Percentiles rank a stretch among this genome's conserved stretches.
Conservation (phyloP, 2,113 vertebrate species). For the Dasypus novemcinctus region DNA sequence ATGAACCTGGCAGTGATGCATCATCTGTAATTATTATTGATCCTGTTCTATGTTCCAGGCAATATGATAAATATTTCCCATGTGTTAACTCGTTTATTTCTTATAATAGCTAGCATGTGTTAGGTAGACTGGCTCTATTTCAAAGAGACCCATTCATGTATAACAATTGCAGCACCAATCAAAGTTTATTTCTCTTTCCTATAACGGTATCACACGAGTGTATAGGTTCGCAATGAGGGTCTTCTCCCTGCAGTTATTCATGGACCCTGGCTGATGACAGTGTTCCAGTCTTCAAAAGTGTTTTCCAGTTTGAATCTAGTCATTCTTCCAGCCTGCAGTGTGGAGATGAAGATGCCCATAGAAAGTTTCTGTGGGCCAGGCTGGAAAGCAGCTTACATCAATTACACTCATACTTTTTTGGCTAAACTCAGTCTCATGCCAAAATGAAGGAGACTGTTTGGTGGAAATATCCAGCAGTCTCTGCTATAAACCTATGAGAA, state of each 20-base stretch:
- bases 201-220: not conserved
- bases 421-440: not conserved
- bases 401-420: not conserved
- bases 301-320: not conserved
- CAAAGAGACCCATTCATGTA: not conserved
- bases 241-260: not conserved
- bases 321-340: not conserved
- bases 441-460: not conserved
- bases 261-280: not conserved
- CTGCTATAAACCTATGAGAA: not conserved
- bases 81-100: not conserved
- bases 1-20: not conserved
- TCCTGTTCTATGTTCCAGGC: not conserved
- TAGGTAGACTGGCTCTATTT: not conserved
- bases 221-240: not conserved
- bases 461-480: not conserved
- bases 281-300: not conserved
- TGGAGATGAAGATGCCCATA: not conserved
- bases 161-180: not conserved
- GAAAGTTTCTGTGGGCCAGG: not conserved
- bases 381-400: not conserved
- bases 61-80: not conserved
- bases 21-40: not conserved
- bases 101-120: not conserved
- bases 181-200: not conserved